Evolutionary conservation across 2,797 vertebrate species (phyloP).

Genomic region (Neomorphus geoffroyi): DNA sequence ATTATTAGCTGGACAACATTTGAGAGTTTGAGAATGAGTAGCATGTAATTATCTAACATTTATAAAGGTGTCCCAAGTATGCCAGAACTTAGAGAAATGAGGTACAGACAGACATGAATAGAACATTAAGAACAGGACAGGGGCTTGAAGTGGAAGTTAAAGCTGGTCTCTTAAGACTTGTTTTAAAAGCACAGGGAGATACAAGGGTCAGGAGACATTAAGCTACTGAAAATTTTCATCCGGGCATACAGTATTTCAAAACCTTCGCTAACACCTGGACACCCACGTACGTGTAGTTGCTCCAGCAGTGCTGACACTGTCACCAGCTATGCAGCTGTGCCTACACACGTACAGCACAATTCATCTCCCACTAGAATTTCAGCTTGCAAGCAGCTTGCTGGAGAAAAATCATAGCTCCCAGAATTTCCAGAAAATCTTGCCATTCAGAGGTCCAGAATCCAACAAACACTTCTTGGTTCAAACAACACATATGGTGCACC

Average conservation of each 20-base stretch:
- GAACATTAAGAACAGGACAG: not conserved
- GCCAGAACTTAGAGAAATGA: not conserved
- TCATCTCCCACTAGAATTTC: not conserved
- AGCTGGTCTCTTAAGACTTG: not conserved
- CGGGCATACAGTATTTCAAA: not conserved
- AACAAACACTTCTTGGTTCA: not conserved
- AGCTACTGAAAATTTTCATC: not conserved
- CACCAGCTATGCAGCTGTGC: not conserved
- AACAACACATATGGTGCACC: not conserved
- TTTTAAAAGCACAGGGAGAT: not conserved
- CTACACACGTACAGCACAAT: not conserved
- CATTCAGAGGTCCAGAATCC: not conserved
- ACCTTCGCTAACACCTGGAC: not conserved
- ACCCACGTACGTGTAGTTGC: not conserved
- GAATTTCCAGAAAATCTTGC: not conserved
- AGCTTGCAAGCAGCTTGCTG: not conserved
- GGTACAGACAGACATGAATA: not conserved
- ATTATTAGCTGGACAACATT: conserved; percentile 79
- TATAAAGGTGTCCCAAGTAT: not conserved
- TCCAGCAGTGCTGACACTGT: not conserved
- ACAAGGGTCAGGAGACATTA: not conserved
- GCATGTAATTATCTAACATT: not conserved
- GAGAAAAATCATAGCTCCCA: not conserved
- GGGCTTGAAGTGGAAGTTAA: not conserved
- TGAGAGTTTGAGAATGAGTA: not conserved